phyloP scores from a whole-genome alignment of 2,113 vertebrate species.

The Emydura subglobosa region DNA sequence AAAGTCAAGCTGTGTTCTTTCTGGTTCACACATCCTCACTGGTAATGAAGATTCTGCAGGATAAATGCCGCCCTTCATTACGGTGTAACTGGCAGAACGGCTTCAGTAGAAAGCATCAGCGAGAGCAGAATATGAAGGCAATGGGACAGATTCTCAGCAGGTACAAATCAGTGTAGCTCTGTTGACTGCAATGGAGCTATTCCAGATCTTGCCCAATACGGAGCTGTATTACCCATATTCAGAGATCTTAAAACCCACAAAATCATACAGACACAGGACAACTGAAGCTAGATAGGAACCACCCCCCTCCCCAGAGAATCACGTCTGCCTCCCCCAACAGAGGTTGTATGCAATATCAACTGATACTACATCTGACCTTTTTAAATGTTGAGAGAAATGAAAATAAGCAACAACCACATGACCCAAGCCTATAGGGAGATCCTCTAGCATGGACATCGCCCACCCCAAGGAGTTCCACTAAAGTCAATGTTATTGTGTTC shows the following conservation, averaged over 20 bases:
- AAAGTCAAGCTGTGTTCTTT: neutral
- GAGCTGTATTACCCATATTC: constrained; percentile 30
- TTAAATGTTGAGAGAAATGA: constrained; percentile 10
- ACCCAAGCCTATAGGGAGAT: neutral
- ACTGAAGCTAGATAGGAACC: constrained; percentile 58
- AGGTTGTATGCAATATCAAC: neutral
- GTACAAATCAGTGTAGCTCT: neutral
- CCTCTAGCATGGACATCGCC: neutral
- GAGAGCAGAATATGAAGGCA: neutral
- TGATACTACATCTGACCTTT: neutral
- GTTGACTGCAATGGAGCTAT: neutral
- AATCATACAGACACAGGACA: constrained; percentile 46
- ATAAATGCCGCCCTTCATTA: neutral
- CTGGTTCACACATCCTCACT: neutral
- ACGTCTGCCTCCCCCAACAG: constrained; percentile 58
- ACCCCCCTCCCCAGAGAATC: constrained; percentile 62
- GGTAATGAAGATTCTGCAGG: neutral
- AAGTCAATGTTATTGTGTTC: neutral
- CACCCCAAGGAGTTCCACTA: neutral
- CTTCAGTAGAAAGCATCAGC: neutral
- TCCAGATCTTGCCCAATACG: neutral
- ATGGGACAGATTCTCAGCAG: neutral
- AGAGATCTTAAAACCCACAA: constrained; percentile 58
- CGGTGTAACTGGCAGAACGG: neutral
- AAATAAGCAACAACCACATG: neutral